phyloP scores from a whole-genome alignment of 2,888 invertebrate species.

The Dynastes tityus region DNA sequence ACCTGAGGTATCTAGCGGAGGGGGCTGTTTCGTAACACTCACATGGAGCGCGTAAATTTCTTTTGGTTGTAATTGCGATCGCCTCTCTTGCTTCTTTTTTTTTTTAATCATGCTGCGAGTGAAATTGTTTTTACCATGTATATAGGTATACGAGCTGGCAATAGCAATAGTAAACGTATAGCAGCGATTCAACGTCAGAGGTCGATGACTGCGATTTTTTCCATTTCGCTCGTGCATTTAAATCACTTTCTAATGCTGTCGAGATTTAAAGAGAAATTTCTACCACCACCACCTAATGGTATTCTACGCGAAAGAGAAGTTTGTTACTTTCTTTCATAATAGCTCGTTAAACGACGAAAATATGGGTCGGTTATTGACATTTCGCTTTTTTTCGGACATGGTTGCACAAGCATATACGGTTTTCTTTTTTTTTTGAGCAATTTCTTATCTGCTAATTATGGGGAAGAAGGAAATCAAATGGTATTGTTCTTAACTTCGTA shows the following conservation, averaged over 20 bases:
- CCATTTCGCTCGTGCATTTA: conserved; percentile 25
- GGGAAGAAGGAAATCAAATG: not conserved
- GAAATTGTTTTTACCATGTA: conserved; percentile 36
- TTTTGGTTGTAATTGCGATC: conserved; percentile 45
- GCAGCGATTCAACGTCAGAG: not conserved
- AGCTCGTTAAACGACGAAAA: conserved; percentile 26
- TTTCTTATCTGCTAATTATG: not conserved
- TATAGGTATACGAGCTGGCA: not conserved
- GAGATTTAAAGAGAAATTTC: conserved; percentile 39
- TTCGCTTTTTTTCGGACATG: conserved; percentile 1
- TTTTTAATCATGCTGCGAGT: conserved; percentile 45
- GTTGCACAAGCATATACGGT: conserved; percentile 13
- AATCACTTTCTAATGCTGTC: conserved; percentile 48
- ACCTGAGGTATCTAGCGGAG: conserved; percentile 32
- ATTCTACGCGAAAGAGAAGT: conserved; percentile 9
- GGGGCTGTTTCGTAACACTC: conserved; percentile 28
- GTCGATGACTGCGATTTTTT: conserved; percentile 45
- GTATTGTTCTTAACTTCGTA: too few relatives aligned
- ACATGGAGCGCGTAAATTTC: conserved; percentile 48
- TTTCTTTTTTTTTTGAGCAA: not conserved
- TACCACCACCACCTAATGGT: not conserved
- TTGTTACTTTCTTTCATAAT: conserved; percentile 34
- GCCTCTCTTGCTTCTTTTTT: conserved; percentile 44
- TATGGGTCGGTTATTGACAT: conserved; percentile 31
- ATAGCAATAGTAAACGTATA: not conserved